phyloP scores from a whole-genome alignment of 2,113 vertebrate genomes.

The Erythrocercus mccallii region DNA sequence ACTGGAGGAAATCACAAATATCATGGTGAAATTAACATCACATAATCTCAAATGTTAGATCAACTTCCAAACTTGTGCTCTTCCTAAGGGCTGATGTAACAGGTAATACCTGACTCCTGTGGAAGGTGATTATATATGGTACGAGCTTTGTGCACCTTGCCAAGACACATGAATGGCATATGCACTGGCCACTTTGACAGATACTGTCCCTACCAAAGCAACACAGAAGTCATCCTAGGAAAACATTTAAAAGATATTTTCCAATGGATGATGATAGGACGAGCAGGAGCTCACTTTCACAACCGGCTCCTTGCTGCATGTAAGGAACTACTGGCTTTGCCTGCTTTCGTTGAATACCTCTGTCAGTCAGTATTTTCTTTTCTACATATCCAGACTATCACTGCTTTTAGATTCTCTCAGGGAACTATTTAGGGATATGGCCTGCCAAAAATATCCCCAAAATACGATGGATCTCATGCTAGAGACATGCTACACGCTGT shows the following conservation, averaged over 20 bases:
- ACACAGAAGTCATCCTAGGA: neutral
- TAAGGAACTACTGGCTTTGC: neutral
- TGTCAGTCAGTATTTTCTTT: neutral
- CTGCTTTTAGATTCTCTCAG: neutral
- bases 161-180: neutral
- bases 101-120: neutral
- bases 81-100: neutral
- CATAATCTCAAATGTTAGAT: neutral
- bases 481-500: neutral
- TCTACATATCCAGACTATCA: neutral
- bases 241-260: neutral
- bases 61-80: neutral
- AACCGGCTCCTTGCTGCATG: neutral
- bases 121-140: neutral
- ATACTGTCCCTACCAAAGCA: neutral
- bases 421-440: neutral
- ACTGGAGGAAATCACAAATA: neutral
- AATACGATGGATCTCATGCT: slow-evolving; percentile 15
- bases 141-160: neutral
- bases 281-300: neutral
- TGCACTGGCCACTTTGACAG: neutral
- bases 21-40: neutral
- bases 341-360: neutral
- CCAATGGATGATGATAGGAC: neutral
- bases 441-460: slow-evolving; percentile 29